These are phyloP conservation scores for Rousettus madagascariensis DNA, from an alignment of 2,797 vertebrate genomes.

Conservation along the genomic window DNA sequence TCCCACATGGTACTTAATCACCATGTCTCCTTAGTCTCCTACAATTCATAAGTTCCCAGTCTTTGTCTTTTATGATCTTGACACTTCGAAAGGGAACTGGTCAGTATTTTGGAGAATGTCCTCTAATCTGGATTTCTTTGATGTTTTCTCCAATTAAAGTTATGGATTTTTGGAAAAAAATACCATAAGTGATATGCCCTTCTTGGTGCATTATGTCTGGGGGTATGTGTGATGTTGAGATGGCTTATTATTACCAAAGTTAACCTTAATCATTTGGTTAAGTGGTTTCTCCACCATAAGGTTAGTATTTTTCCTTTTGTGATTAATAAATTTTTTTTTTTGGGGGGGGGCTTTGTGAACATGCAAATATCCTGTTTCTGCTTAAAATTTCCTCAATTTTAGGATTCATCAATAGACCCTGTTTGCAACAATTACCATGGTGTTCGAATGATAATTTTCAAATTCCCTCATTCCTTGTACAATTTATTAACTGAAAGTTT, in stretches of 20 bases:
- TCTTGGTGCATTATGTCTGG: background rate
- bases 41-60: background rate
- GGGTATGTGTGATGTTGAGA: too few species aligned
- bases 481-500: background rate
- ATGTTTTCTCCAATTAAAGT: background rate
- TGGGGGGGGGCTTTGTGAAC: background rate
- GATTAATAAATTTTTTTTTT: background rate
- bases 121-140: background rate
- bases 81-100: background rate
- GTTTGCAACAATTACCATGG: background rate
- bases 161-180: background rate
- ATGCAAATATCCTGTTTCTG: background rate
- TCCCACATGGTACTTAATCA: background rate
- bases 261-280: background rate
- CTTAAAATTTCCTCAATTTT: conserved; percentile 14
- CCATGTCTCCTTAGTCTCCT: background rate
- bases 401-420: background rate
- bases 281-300: background rate
- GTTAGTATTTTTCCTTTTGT: conserved; percentile 12
- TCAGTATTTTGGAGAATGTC: background rate
- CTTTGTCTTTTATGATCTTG: background rate
- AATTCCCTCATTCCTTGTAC: background rate
- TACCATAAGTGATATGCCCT: background rate
- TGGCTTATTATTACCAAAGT: background rate
- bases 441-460: background rate